Percentiles rank a stretch among this genome's conserved stretches.
Conservation (phyloP, 92 coral and sea anemone species). For the Porites evermanni region DNA sequence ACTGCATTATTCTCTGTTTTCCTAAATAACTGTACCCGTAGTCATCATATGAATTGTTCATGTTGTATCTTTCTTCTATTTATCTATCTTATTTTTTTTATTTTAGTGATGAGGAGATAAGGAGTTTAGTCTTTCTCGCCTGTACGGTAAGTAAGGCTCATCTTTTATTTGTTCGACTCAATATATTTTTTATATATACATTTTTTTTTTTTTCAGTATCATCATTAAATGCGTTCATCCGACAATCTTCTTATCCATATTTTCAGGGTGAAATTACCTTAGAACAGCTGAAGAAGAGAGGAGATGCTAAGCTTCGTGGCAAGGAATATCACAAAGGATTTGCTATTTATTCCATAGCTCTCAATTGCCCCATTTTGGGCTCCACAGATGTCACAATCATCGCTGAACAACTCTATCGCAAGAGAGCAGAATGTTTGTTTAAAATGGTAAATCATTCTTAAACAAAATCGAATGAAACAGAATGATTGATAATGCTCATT, state of each 20-base stretch:
- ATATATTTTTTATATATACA: neutral
- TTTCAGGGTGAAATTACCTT: neutral
- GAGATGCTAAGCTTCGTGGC: slow-evolving; percentile 12
- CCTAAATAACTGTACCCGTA: neutral
- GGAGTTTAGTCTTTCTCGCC: neutral
- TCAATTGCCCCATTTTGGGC: neutral
- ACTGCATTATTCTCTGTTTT: no score
- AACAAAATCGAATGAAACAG: neutral
- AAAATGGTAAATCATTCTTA: neutral
- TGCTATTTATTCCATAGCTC: neutral
- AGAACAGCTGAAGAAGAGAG: neutral
- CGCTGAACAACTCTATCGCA: slow-evolving; percentile 26
- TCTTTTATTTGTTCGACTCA: neutral
- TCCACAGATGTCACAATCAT: neutral
- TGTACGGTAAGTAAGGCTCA: neutral
- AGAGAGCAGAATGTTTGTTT: slow-evolving; percentile 26
- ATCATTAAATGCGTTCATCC: neutral
- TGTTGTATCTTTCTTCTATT: neutral
- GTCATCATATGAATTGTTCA: no score
- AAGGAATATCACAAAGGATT: slow-evolving; percentile 11
- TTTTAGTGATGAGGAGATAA: neutral
- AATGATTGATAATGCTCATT: no score
- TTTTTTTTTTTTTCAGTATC: neutral
- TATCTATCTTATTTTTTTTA: neutral
- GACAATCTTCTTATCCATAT: neutral